These are phyloP conservation scores for Suricata suricatta DNA, from an alignment of 2,113 vertebrate genomes.

Conservation along the genomic window DNA sequence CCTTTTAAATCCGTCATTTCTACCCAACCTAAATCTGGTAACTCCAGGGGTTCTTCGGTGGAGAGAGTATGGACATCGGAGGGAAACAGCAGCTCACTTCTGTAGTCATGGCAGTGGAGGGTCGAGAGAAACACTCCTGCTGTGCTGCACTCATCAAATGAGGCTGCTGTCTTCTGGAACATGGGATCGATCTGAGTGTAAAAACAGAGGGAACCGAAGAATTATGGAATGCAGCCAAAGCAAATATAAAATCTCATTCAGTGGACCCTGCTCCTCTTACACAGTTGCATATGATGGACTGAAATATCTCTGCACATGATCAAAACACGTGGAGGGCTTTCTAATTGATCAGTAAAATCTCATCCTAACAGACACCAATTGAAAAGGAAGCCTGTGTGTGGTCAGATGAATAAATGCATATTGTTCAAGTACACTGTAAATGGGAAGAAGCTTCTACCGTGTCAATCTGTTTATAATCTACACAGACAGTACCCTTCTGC, in stretches of 20 bases:
- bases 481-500: neutral
- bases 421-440: neutral
- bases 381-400: neutral
- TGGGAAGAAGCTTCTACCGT: neutral
- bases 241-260: neutral
- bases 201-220: neutral
- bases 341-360: neutral
- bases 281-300: rapidly evolving
- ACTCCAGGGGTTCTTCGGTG: slow-evolving; percentile 72
- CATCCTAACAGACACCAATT: neutral
- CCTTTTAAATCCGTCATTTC: slow-evolving; percentile 73
- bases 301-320: neutral
- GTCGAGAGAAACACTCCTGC: slow-evolving; percentile 91
- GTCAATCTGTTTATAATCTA: neutral
- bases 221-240: neutral
- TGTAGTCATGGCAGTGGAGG: slow-evolving; percentile 87
- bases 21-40: slow-evolving; percentile 80
- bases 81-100: slow-evolving; percentile 91
- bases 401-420: neutral
- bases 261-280: neutral
- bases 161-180: slow-evolving; percentile 92
- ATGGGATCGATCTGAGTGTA: slow-evolving; percentile 83
- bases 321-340: neutral
- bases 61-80: slow-evolving; percentile 86
- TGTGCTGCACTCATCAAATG: slow-evolving; percentile 93